Conservation (phyloP, 2,113 vertebrate species). For the Neotoma lepida region DNA sequence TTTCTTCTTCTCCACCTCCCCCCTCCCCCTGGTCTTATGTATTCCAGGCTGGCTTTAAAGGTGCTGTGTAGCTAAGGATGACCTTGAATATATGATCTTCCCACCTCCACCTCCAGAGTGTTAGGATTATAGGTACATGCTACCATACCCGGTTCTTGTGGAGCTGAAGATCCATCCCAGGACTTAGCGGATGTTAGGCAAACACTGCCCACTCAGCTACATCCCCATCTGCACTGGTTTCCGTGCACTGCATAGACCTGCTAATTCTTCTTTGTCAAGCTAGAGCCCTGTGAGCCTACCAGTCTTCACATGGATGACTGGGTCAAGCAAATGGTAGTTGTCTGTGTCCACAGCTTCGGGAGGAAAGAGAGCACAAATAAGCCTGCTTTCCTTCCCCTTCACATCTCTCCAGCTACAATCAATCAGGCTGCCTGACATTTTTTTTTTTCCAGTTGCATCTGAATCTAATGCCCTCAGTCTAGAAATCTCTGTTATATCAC, state of each 20-base stretch:
- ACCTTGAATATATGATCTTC: not conserved
- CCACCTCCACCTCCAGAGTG: not conserved
- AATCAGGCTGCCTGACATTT: conserved; percentile 54
- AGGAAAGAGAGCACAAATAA: not conserved
- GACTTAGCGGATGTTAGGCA: not conserved
- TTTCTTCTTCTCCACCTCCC: not conserved
- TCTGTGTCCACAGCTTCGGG: not conserved
- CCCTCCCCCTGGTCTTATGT: not conserved
- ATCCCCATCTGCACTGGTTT: not conserved
- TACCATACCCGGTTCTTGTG: not conserved
- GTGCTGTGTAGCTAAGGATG: not conserved
- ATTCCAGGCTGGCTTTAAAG: not conserved
- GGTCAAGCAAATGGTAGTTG: conserved; percentile 18
- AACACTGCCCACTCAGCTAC: too few species aligned
- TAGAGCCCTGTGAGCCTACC: not conserved
- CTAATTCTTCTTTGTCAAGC: not conserved
- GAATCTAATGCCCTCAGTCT: conserved; percentile 59
- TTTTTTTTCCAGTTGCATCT: conserved; percentile 24
- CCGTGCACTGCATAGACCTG: not conserved
- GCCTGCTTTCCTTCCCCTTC: not conserved
- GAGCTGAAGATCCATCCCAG: not conserved
- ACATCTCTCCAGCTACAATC: not conserved
- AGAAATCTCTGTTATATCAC: conserved; percentile 47
- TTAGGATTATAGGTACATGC: not conserved
- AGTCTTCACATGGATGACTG: not conserved